Evolutionary conservation across 2,888 invertebrate species (phyloP).

Genomic region (Cheilosia variabilis): DNA sequence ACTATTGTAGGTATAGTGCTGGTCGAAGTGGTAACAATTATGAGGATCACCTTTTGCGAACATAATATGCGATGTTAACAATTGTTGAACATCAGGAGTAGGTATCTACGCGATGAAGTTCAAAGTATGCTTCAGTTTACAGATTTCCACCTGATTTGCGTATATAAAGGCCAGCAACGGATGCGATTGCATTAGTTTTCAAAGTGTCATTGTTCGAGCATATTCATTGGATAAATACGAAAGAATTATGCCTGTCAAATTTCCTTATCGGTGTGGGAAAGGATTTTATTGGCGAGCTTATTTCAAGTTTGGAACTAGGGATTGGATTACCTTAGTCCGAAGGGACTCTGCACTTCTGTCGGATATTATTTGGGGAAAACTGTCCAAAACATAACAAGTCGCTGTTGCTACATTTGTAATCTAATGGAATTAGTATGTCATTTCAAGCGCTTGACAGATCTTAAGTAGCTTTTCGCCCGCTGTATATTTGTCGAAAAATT

Average conservation of each 20-base stretch:
- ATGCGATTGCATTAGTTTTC: conserved; percentile 20
- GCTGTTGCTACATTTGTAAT: too few relatives aligned
- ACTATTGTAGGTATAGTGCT: neutral
- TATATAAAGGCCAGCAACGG: conserved; percentile 24
- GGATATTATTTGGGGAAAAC: too few relatives aligned
- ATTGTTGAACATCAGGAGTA: neutral
- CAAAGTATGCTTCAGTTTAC: conserved; percentile 6
- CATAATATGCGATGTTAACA: neutral
- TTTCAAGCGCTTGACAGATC: too few relatives aligned
- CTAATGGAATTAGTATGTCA: too few relatives aligned
- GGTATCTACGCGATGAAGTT: neutral
- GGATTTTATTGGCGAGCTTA: too few relatives aligned
- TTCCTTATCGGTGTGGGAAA: too few relatives aligned
- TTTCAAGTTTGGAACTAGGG: too few relatives aligned
- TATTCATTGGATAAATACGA: neutral
- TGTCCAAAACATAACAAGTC: too few relatives aligned
- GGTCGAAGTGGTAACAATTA: conserved; percentile 10
- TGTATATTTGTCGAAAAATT: too few relatives aligned
- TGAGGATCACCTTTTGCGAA: neutral
- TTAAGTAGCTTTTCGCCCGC: too few relatives aligned
- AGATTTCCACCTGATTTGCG: conserved; percentile 3
- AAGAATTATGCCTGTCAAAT: neutral
- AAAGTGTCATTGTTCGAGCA: neutral
- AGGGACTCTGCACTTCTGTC: too few relatives aligned
- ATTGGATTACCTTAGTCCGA: too few relatives aligned